Percentiles rank a stretch among this genome's conserved stretches.
Conservation (phyloP, 1,140 invertebrate genomes). For the Brachystomella parvula region DNA sequence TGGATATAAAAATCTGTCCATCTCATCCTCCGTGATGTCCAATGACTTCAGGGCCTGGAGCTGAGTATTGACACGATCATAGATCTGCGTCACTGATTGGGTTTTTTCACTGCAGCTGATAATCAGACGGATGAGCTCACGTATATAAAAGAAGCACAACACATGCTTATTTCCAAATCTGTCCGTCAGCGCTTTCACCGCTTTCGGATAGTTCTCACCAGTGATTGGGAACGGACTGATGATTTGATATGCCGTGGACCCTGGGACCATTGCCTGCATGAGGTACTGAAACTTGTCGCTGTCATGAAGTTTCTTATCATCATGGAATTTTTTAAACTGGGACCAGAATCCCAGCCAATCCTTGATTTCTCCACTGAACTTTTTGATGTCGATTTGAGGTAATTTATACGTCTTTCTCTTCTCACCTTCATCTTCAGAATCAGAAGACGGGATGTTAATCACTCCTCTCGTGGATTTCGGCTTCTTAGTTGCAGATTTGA, state of each 20-base stretch:
- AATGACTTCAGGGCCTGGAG: constrained; percentile 13
- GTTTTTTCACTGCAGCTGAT: not conserved
- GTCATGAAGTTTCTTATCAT: constrained; percentile 37
- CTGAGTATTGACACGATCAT: constrained; percentile 13
- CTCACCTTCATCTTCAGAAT: not conserved
- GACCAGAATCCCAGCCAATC: constrained; percentile 43
- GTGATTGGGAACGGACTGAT: constrained; percentile 15
- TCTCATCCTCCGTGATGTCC: constrained; percentile 40
- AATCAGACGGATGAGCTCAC: constrained; percentile 13
- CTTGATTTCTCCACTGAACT: constrained; percentile 40
- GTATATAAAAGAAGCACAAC: constrained; percentile 13
- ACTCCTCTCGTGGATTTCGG: not conserved
- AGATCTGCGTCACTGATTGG: not conserved
- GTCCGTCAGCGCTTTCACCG: constrained; percentile 7
- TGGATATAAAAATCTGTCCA: constrained; percentile 40
- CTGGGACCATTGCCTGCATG: constrained; percentile 4
- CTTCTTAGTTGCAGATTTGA: not conserved
- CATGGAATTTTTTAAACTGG: constrained; percentile 42
- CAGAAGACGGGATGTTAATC: not conserved
- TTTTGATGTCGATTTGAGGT: constrained; percentile 40
- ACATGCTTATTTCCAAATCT: constrained; percentile 11
- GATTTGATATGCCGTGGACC: constrained; percentile 12
- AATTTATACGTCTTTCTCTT: constrained; percentile 25
- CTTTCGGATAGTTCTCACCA: constrained; percentile 23
- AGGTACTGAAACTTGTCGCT: constrained; percentile 41